These are phyloP conservation scores for Monarcha castaneiventris DNA, from an alignment of 2,113 vertebrate species.

Conservation along the genomic window DNA sequence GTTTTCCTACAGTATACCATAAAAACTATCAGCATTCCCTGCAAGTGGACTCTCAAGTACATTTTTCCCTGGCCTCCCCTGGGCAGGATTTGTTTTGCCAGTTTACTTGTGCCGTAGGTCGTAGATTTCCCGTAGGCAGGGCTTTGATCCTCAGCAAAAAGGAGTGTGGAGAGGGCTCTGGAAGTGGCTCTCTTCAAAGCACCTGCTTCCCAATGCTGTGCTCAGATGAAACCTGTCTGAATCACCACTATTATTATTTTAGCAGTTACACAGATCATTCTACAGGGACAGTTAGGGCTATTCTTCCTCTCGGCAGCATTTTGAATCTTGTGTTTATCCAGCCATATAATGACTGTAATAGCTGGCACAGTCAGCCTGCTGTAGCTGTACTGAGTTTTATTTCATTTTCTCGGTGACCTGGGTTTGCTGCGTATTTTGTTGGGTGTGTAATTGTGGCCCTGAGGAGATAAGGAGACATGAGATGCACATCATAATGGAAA, in stretches of 20 bases:
- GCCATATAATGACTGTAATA: not conserved
- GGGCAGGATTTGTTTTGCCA: not conserved
- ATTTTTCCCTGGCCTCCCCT: not conserved
- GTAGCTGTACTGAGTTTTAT: not conserved
- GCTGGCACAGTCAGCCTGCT: not conserved
- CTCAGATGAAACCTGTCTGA: not conserved
- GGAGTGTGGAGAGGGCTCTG: not conserved
- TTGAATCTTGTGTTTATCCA: not conserved
- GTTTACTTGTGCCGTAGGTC: not conserved
- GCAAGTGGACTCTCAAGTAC: not conserved
- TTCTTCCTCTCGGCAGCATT: not conserved
- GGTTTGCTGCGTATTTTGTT: conserved; percentile 11
- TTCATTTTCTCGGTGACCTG: conserved; percentile 10
- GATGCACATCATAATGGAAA: not conserved
- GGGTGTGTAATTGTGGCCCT: not conserved
- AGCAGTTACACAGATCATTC: not conserved
- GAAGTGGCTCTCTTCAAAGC: not conserved
- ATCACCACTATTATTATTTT: not conserved
- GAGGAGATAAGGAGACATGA: not conserved
- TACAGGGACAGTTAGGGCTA: not conserved
- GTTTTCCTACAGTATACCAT: not conserved
- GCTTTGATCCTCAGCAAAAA: not conserved
- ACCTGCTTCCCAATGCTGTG: not conserved
- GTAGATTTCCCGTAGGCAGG: not conserved
- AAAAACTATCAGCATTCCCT: not conserved